Conservation (phyloP, 2,888 invertebrate genomes). For the Thera obeliscata region DNA sequence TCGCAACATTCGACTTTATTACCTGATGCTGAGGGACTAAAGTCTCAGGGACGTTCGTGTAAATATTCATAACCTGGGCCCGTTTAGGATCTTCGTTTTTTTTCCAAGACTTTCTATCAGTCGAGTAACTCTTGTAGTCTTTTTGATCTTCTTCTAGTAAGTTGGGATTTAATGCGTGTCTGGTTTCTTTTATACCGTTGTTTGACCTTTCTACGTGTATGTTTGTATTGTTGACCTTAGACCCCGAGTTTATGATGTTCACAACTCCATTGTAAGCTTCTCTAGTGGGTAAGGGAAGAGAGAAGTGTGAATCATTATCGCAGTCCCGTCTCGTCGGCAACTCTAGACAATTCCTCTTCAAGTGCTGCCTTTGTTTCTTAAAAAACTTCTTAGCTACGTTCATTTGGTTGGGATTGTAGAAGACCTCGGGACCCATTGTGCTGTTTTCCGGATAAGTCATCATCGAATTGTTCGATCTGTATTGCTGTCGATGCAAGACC, state of each 20-base stretch:
- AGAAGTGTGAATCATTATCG: conserved; percentile 80
- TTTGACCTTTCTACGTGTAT: conserved; percentile 87
- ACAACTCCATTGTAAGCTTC: conserved; percentile 82
- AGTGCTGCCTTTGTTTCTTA: conserved; percentile 91
- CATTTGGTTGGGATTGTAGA: conserved; percentile 97
- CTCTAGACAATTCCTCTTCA: conserved; percentile 89
- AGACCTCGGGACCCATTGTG: conserved; percentile 88
- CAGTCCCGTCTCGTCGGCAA: conserved; percentile 85
- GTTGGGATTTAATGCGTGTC: conserved; percentile 86
- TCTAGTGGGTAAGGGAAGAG: conserved; percentile 77
- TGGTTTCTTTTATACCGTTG: conserved; percentile 83
- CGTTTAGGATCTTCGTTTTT: conserved; percentile 70
- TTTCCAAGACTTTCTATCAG: conserved; percentile 71
- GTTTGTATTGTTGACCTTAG: conserved; percentile 92
- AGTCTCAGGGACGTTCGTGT: conserved; percentile 87
- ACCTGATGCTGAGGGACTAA: conserved; percentile 85
- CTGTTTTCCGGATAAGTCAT: conserved; percentile 86
- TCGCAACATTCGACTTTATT: conserved; percentile 66
- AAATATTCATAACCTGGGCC: conserved; percentile 83
- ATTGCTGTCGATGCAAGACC: conserved; percentile 89
- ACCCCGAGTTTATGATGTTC: conserved; percentile 87
- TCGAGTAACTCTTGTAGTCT: conserved; percentile 73
- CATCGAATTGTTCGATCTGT: conserved; percentile 87
- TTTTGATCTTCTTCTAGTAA: conserved; percentile 86
- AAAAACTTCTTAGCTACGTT: conserved; percentile 97